These are phyloP conservation scores for Entelurus aequoreus DNA, from an alignment of 2,113 vertebrate species.

Conservation along the genomic window DNA sequence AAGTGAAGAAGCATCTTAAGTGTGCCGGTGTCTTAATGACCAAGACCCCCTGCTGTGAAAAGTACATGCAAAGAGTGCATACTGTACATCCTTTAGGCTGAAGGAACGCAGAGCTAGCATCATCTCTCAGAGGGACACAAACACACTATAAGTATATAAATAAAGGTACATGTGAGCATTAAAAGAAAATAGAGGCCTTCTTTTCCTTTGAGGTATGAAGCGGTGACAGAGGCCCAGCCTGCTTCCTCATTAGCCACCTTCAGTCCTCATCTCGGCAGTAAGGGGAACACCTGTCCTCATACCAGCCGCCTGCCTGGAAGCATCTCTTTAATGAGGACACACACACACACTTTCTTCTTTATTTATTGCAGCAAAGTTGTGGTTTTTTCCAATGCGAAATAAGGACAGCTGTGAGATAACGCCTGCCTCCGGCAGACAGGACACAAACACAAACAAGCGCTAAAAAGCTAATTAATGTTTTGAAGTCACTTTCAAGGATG, in stretches of 20 bases:
- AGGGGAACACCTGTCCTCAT: too few species aligned
- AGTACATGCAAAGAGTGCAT: neutral
- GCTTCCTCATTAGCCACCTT: conserved; percentile 55
- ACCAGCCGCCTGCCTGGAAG: conserved; percentile 52
- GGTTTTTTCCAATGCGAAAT: conserved; percentile 34
- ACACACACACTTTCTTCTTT: conserved; percentile 30
- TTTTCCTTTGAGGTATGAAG: conserved; percentile 9
- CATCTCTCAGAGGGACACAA: too few species aligned
- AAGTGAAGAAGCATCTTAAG: too few species aligned
- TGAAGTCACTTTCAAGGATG: neutral
- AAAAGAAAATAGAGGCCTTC: too few species aligned
- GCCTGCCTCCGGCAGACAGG: conserved; percentile 1
- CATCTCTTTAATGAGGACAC: conserved; percentile 47
- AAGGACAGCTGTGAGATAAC: conserved; percentile 31
- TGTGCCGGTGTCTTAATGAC: too few species aligned
- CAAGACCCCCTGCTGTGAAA: neutral
- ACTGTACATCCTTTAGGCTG: too few species aligned
- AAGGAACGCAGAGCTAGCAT: too few species aligned
- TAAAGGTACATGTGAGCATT: too few species aligned
- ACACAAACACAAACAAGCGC: neutral
- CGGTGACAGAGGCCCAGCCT: conserved; percentile 35
- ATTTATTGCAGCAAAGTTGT: conserved; percentile 41
- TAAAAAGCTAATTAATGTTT: neutral
- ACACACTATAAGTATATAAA: too few species aligned
- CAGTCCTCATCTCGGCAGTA: conserved; percentile 36